phyloP scores from a whole-genome alignment of 1,140 invertebrate species.

The Caerostris darwini region DNA sequence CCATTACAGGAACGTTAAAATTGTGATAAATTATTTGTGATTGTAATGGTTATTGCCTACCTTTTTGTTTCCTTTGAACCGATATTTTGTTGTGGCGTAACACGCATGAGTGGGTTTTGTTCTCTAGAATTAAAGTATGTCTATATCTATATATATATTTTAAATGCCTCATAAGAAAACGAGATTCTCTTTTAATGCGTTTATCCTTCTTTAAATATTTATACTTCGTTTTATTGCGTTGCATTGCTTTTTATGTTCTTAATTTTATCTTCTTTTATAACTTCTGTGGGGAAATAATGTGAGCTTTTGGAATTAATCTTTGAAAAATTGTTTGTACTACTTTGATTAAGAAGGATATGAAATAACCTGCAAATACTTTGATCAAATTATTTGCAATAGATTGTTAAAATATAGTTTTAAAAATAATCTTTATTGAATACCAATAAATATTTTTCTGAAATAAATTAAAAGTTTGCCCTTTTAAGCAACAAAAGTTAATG shows the following conservation, averaged over 20 bases:
- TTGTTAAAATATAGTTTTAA: too few species aligned
- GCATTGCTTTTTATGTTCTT: background rate
- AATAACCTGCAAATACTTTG: too few species aligned
- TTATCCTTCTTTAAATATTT: background rate
- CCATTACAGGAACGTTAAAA: slow-evolving; percentile 46
- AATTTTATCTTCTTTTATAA: background rate
- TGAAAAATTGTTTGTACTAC: too few species aligned
- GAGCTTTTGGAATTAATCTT: background rate
- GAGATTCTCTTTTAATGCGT: background rate
- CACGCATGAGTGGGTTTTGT: background rate
- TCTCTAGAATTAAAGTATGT: background rate
- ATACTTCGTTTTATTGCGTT: background rate
- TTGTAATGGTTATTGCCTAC: slow-evolving; percentile 16
- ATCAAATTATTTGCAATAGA: too few species aligned
- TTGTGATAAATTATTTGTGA: slow-evolving; percentile 47
- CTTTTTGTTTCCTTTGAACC: background rate
- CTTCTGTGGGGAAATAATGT: background rate
- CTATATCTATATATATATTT: too few species aligned
- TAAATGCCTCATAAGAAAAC: background rate
- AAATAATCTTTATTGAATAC: too few species aligned
- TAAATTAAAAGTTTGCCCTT: too few species aligned
- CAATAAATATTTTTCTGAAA: too few species aligned
- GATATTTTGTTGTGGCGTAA: background rate
- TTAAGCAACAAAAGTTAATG: too few species aligned
- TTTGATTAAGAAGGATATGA: too few species aligned